Evolutionary conservation across 2,888 invertebrate genomes (phyloP), one percentile per base, ranked within the genome.

Genomic region (Pantelozetes paolii): DNA sequence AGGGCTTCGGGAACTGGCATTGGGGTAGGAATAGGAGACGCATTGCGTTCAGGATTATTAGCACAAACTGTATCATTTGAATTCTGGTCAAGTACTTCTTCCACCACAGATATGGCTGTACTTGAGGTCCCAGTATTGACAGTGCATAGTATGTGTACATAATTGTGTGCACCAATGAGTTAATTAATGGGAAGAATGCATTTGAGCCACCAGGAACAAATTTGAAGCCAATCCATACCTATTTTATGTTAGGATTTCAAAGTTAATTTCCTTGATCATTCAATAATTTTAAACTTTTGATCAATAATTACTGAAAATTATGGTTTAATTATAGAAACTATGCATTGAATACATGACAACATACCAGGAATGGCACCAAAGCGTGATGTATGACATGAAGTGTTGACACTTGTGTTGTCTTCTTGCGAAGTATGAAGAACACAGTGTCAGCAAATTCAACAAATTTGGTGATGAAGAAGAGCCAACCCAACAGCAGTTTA

Each of bases 31-130:
- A 81, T 32, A 81, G 77, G 5, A 78, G 76, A 11, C 77, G 70
- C n/a, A 76, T 45, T 0, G 76, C 75, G 50, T 78, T 77, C n/a
- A 77, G 48, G 26, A 77, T 76, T 9, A 77, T 77, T 48, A 77
- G 73, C 32, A 78, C 75, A 64, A 78, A 78, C 69, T 78, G 78
- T 48, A 76, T 75, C 75, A 83, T 83, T 79, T 83, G 83, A 81
- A 83, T 81, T 73, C 79, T 80, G 26, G 83, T 83, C 81, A 83
- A 81, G 78, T 84, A 83, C 69, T 80, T 81, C 78, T 83, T 83
- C 83, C 83, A 83, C 83, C 83, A 83, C 42, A 83, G 79, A 76
- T 82, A 83, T 77, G 82, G 82, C 77, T 81, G 82, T 77, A 82
- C 82, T n/a, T 79, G 76, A 18, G 83, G 82, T 30, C 83, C 83